These are phyloP conservation scores for Notarius lentiginosus DNA, from an alignment of 2,113 vertebrate species.

Conservation along the genomic window DNA sequence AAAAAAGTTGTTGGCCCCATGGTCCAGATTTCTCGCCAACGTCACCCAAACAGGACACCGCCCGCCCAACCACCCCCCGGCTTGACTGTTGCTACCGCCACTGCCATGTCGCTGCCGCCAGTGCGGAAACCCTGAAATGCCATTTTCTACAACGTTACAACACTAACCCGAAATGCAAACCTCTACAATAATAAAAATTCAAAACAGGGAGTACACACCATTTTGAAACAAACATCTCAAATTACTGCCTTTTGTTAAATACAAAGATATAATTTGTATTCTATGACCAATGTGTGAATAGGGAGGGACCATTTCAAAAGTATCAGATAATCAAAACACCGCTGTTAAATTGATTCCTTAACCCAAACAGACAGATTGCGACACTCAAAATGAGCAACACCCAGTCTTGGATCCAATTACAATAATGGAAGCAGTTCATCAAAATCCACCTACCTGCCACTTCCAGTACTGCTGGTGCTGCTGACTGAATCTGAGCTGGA, in stretches of 20 bases:
- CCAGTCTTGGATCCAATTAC: not conserved
- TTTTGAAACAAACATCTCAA: too few species aligned
- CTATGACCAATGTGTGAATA: not conserved
- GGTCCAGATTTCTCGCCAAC: too few species aligned
- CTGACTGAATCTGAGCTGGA: slow-evolving; percentile 97
- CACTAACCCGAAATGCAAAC: too few species aligned
- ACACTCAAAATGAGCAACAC: not conserved
- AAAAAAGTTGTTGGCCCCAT: too few species aligned
- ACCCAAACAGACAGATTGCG: not conserved
- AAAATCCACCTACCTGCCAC: slow-evolving; percentile 82
- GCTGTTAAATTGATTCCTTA: not conserved
- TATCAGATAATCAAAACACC: not conserved
- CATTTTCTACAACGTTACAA: not conserved
- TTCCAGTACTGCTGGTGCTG: slow-evolving; percentile 96
- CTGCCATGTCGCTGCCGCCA: too few species aligned
- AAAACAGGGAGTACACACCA: too few species aligned
- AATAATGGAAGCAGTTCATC: not conserved
- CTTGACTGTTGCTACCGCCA: too few species aligned
- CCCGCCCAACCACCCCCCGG: too few species aligned
- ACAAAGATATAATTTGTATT: not conserved
- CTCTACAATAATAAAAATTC: too few species aligned
- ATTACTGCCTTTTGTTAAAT: too few species aligned
- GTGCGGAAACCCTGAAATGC: too few species aligned
- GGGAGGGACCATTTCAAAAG: not conserved
- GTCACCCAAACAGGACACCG: too few species aligned